phyloP scores from a whole-genome alignment of 2,888 invertebrate species.

The Drosophila acutilabella region DNA sequence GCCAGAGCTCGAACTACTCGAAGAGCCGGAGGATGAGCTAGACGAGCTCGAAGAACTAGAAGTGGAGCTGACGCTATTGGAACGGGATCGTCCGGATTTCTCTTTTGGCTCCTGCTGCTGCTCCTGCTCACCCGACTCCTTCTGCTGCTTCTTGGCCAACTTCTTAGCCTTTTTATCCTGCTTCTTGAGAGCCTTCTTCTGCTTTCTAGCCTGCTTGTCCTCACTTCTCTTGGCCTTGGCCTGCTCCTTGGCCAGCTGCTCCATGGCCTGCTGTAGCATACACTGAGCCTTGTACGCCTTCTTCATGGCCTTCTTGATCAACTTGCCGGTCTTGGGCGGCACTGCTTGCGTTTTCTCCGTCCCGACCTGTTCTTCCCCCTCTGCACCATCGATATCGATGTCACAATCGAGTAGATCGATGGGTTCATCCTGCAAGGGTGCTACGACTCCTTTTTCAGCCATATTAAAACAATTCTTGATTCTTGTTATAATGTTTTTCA shows the following conservation, averaged over 20 bases:
- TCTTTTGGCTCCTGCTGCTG: not conserved
- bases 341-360: conserved; percentile 25
- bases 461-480: conserved; percentile 35
- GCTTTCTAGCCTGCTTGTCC: conserved; percentile 25
- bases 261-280: conserved; percentile 55
- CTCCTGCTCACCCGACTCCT: conserved; percentile 11
- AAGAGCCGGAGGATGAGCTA: conserved; percentile 50
- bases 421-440: conserved; percentile 29
- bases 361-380: not conserved
- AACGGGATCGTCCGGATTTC: conserved; percentile 40
- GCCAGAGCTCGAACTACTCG: conserved; percentile 47
- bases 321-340: conserved; percentile 1
- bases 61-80: conserved; percentile 58
- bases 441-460: conserved; percentile 38
- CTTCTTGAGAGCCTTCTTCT: conserved; percentile 49
- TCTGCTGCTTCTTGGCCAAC: conserved; percentile 37
- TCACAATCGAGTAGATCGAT: conserved; percentile 49
- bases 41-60: conserved; percentile 53
- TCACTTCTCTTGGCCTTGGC: not conserved
- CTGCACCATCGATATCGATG: conserved; percentile 25
- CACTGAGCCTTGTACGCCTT: conserved; percentile 64
- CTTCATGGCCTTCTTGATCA: conserved; percentile 61
- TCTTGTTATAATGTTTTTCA: not conserved
- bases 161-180: conserved; percentile 42
- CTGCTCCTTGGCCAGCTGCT: conserved; percentile 48